Evolutionary conservation across 2,797 vertebrate species (phyloP).

Genomic region (Malurus leucopterus): DNA sequence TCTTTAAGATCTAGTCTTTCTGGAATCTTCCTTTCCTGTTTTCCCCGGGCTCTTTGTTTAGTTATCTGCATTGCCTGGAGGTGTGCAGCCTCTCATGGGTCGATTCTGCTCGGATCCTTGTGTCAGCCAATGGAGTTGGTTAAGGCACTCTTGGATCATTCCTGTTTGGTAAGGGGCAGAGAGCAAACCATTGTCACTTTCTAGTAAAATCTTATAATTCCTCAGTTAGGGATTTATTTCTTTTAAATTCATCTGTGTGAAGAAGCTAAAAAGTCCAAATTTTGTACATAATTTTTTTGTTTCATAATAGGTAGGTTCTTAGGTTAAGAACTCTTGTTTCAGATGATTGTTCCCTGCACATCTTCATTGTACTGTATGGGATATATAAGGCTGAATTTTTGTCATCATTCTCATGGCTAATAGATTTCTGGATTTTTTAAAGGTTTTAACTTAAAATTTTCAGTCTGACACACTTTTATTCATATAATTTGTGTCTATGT

Average conservation of each 20-base stretch:
- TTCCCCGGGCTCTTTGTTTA: not conserved
- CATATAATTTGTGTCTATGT: not conserved
- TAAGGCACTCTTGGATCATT: not conserved
- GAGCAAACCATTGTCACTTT: not conserved
- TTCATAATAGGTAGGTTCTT: not conserved
- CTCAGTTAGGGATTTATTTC: not conserved
- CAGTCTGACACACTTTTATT: not conserved
- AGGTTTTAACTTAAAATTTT: not conserved
- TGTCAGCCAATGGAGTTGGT: not conserved
- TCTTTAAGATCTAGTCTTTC: not conserved
- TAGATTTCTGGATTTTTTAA: not conserved
- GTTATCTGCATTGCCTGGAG: not conserved
- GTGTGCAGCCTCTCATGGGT: accelerated
- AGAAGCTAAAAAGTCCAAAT: not conserved
- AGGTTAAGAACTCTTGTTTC: not conserved
- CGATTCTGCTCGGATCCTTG: not conserved
- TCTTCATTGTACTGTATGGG: not conserved
- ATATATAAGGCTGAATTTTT: not conserved
- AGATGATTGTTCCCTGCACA: not conserved
- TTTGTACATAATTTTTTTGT: not conserved
- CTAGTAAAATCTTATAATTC: not conserved
- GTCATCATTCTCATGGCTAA: not conserved
- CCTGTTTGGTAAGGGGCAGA: not conserved
- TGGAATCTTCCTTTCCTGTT: not conserved
- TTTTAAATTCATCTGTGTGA: not conserved